phyloP scores from a whole-genome alignment of 2,113 vertebrate species.

The Crotophaga sulcirostris region DNA sequence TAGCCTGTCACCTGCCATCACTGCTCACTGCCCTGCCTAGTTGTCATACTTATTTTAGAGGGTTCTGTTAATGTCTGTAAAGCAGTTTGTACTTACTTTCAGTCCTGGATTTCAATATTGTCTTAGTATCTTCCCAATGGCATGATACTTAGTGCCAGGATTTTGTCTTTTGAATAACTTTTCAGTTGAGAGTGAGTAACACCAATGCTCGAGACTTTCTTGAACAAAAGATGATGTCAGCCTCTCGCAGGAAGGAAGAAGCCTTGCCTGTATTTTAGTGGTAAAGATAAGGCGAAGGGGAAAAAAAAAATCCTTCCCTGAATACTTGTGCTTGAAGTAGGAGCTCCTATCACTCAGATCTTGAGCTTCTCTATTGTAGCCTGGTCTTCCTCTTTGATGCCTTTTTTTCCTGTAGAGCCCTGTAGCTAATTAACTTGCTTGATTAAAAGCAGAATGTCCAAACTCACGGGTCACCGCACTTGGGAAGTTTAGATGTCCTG shows the following conservation, averaged over 20 bases:
- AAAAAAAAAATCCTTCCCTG: not conserved
- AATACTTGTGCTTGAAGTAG: conserved; percentile 29
- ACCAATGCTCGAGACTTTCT: not conserved
- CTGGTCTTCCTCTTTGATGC: conserved; percentile 52
- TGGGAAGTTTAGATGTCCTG: conserved; percentile 33
- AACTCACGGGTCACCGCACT: conserved; percentile 15
- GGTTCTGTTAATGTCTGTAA: not conserved
- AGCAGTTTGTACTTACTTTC: not conserved
- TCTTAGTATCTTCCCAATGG: not conserved
- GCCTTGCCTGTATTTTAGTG: not conserved
- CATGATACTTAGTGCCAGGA: not conserved
- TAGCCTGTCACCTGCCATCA: not conserved
- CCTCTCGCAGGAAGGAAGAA: conserved; percentile 22
- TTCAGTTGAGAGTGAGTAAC: not conserved
- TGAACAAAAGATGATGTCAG: not conserved
- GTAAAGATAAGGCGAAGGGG: not conserved
- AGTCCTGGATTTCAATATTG: not conserved
- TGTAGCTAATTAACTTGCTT: conserved; percentile 47
- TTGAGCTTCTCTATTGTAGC: conserved; percentile 36
- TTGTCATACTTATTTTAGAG: not conserved
- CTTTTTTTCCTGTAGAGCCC: conserved; percentile 2
- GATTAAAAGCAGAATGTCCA: conserved; percentile 37
- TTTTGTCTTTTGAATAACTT: not conserved
- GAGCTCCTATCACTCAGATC: conserved; percentile 2
- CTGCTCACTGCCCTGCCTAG: not conserved